Conservation (phyloP, 2,797 vertebrate species). For the Epinephelus malabaricus region DNA sequence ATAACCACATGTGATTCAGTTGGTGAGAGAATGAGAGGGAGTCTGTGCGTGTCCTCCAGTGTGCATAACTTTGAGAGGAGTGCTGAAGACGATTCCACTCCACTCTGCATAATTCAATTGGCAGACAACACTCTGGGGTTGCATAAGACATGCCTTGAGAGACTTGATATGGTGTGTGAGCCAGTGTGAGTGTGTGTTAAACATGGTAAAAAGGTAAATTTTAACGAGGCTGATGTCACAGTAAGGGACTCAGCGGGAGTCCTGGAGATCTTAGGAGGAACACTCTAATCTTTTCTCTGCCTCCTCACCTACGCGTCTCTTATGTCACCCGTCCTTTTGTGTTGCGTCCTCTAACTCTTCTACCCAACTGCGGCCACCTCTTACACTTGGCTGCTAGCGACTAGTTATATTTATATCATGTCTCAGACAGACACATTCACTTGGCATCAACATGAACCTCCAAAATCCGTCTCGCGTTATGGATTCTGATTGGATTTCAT, state of each 20-base stretch:
- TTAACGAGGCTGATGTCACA: conserved; percentile 58
- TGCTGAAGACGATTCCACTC: conserved; percentile 51
- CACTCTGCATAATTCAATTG: conserved; percentile 70
- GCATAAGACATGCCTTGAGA: conserved; percentile 50
- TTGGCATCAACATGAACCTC: background rate
- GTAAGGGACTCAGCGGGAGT: conserved; percentile 13
- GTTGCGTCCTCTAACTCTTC: background rate
- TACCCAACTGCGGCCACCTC: background rate
- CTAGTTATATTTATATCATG: background rate
- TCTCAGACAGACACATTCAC: background rate
- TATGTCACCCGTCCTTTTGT: conserved; percentile 5
- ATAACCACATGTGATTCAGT: conserved; percentile 52
- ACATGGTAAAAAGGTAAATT: conserved; percentile 54
- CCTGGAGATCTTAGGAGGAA: conserved; percentile 9
- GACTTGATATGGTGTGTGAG: conserved; percentile 28
- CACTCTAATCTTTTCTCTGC: conserved; percentile 10
- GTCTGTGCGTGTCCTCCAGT: conserved; percentile 24
- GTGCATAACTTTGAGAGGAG: conserved; percentile 47
- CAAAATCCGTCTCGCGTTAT: background rate
- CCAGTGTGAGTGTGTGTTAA: conserved; percentile 37
- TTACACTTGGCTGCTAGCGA: background rate
- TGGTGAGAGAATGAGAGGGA: conserved; percentile 32
- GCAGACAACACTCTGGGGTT: conserved; percentile 50
- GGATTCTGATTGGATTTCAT: conserved; percentile 8
- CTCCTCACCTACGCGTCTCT: background rate